These are phyloP conservation scores for Meriones unguiculatus DNA, from an alignment of 2,113 vertebrate genomes.

Conservation along the genomic window DNA sequence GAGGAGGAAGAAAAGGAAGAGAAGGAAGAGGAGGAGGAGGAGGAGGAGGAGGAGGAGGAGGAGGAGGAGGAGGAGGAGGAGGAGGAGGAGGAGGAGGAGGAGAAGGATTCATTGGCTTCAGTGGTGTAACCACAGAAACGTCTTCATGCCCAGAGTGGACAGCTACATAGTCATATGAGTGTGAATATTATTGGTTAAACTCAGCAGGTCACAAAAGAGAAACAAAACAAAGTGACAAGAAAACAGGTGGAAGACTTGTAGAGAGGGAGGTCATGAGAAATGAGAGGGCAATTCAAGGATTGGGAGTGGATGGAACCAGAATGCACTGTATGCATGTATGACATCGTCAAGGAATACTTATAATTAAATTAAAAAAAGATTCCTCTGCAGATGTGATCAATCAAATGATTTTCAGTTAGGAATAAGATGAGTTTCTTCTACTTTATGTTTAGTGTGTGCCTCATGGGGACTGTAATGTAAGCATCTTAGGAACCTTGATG, in stretches of 20 bases:
- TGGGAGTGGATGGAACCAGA: not conserved
- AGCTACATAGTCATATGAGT: not conserved
- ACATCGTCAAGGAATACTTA: not conserved
- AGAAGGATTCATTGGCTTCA: not conserved
- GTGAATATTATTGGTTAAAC: not conserved
- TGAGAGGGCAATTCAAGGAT: not conserved
- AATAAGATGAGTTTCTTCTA: not conserved
- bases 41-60: too few relatives aligned
- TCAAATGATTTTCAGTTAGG: not conserved
- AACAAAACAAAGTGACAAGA: not conserved
- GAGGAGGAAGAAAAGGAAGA: too few relatives aligned
- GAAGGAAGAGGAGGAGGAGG: too few relatives aligned
- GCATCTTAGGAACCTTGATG: not conserved
- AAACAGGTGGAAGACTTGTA: not conserved
- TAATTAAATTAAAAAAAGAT: not conserved
- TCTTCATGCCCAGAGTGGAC: not conserved
- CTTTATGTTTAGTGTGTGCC: not conserved
- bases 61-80: too few relatives aligned
- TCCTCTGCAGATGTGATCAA: not conserved
- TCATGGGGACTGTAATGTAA: not conserved
- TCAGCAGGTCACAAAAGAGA: not conserved
- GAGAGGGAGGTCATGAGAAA: not conserved
- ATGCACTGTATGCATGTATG: too few relatives aligned
- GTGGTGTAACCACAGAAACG: not conserved
- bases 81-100: not conserved